phyloP scores from a whole-genome alignment of 2,113 vertebrate genomes.

The Loxodonta africana region DNA sequence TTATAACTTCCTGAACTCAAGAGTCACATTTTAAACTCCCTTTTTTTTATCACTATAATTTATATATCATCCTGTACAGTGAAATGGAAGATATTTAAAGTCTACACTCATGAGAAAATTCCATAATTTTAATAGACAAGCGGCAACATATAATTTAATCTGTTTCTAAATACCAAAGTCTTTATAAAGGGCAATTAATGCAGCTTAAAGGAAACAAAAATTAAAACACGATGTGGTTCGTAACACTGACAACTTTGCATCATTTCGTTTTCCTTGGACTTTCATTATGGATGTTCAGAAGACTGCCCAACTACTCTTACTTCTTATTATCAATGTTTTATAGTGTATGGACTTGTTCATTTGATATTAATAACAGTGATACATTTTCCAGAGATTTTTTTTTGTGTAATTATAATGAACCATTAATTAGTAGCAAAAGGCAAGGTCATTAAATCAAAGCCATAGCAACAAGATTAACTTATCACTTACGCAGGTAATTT shows the following conservation, averaged over 20 bases:
- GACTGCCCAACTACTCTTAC: not conserved
- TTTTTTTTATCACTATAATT: not conserved
- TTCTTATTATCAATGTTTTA: not conserved
- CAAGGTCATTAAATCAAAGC: constrained; percentile 63
- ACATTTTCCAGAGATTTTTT: not conserved
- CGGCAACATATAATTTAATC: not conserved
- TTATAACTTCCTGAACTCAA: not conserved
- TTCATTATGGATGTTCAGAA: not conserved
- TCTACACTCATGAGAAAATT: not conserved
- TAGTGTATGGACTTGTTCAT: not conserved
- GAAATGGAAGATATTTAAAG: not conserved
- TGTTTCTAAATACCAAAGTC: not conserved
- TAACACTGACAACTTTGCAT: not conserved
- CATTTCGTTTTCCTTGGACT: not conserved
- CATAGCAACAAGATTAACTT: not conserved
- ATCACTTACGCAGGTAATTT: not conserved
- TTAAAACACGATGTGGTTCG: not conserved
- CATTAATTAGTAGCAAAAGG: constrained; percentile 63
- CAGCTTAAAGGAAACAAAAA: constrained; percentile 4
- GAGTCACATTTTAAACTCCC: not conserved
- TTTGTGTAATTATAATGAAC: constrained; percentile 31
- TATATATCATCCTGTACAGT: not conserved
- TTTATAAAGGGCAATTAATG: not conserved
- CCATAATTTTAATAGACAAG: not conserved
- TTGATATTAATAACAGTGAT: not conserved